Percentiles rank a stretch among this genome's conserved stretches.
These are phyloP conservation scores for Eriocheir sinensis DNA, from an alignment of 1,140 invertebrate species.

Conservation along the genomic window DNA sequence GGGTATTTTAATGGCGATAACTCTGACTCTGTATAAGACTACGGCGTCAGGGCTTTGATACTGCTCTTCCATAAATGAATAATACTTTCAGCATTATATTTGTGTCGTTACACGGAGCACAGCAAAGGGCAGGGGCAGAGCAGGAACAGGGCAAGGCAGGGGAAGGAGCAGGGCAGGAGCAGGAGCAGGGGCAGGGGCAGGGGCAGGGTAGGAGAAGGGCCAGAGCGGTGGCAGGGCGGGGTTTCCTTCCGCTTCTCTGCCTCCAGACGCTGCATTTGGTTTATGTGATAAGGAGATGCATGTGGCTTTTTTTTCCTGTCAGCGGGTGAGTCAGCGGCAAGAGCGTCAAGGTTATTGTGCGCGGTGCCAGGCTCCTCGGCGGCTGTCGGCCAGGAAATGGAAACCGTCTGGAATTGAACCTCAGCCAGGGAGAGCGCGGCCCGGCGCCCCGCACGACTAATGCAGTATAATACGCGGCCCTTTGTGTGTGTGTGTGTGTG, in stretches of 20 bases:
- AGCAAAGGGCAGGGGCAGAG: too few relatives aligned
- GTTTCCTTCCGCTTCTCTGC: background rate
- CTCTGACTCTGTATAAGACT: too few relatives aligned
- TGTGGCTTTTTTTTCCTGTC: background rate
- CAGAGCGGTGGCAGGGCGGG: background rate
- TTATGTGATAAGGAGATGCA: background rate
- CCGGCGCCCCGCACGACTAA: background rate
- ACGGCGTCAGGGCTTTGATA: too few relatives aligned
- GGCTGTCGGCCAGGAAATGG: background rate
- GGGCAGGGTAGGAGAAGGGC: too few relatives aligned
- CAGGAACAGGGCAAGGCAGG: too few relatives aligned
- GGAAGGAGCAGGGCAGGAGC: too few relatives aligned
- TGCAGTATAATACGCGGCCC: background rate
- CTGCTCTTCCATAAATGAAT: too few relatives aligned
- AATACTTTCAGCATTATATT: too few relatives aligned
- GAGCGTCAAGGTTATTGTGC: background rate
- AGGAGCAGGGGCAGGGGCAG: too few relatives aligned
- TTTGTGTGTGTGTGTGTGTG: constrained; percentile 15
- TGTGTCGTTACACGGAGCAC: too few relatives aligned
- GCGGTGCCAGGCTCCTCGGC: background rate
- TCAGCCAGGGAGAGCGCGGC: background rate
- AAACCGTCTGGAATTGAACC: background rate
- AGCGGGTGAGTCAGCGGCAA: background rate
- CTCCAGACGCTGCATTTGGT: background rate
- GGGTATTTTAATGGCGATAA: too few relatives aligned